Evolutionary conservation across 2,888 invertebrate genomes (phyloP).

Genomic region (Pherbina coryleti): DNA sequence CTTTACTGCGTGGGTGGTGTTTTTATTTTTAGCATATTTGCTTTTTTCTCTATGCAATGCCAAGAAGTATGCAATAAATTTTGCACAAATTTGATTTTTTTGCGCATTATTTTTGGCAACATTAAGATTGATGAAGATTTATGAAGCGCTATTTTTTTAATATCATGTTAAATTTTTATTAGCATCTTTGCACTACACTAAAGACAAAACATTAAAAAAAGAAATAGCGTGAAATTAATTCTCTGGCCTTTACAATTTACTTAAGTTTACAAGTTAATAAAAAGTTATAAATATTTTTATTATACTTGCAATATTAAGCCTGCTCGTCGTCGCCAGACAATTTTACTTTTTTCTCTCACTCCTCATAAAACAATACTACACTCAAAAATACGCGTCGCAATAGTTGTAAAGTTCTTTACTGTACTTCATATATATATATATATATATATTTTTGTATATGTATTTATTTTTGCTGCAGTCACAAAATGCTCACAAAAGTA

Average conservation of each 20-base stretch:
- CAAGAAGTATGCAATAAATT: no score
- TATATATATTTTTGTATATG: background rate
- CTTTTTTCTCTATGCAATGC: no score
- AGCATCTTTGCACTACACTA: no score
- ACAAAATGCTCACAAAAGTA: conserved; percentile 15
- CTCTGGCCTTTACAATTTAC: background rate
- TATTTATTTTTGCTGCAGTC: background rate
- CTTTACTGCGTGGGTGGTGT: no score
- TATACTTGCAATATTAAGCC: background rate
- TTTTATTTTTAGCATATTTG: no score
- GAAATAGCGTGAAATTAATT: no score
- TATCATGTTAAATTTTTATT: no score
- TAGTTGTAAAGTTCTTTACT: background rate
- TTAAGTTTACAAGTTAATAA: conserved; percentile 8
- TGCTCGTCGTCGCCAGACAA: background rate
- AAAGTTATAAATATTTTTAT: conserved; percentile 12
- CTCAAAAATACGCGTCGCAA: background rate
- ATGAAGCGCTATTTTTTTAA: no score
- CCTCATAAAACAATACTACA: background rate
- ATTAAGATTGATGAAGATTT: no score
- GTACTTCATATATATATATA: background rate
- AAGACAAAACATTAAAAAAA: no score
- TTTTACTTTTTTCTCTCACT: background rate
- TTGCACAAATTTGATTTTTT: no score
- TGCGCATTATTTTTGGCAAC: no score